Evolutionary conservation across 2,113 vertebrate species (phyloP), one percentile per base, ranked within the genome.

Genomic region (Corynorhinus townsendii): DNA sequence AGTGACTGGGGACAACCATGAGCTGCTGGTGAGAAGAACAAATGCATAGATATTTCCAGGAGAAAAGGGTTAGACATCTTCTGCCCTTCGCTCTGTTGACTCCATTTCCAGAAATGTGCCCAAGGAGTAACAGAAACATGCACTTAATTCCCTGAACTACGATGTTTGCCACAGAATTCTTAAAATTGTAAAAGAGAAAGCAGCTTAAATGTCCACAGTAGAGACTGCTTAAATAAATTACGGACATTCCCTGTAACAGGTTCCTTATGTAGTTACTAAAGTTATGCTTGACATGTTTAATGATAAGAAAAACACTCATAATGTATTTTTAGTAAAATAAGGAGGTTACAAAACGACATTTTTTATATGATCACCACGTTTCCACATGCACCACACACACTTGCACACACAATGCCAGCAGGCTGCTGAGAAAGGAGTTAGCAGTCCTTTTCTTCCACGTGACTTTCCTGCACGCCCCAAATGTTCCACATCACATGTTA

Each of bases 261-360:
- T 80, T 79, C 35, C 47, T 47, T 33, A 16, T 19, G 45, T 4
- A 28, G 77, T 62, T 81, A 91, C 86, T 91, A 81, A 83, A 90
- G 82, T 77, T 68, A 79, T 52, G n/a, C 69, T 93, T 94, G 68
- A 90, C 87, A 80, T 45, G 26, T 56, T 88, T 90, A 94, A 96
- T 90, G 91, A 79, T 73, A 90, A 17, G 72, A 84, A 95, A 96
- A 94, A 85, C 91, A 71, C 73, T 91, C 94, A 56, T 75, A 54
- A 94, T 19, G 28, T 71, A 92, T 92, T 95, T 93, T 95, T 90
- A 90, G 94, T 40, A 82, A 95, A 91, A 64, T 87, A 81, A 92
- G 90, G 71, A 75, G 84, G 80, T 47, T 85, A 91, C 59, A 79
- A 86, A 93, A 96, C 68, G 79, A 71, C 84, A 72, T 38, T 52